A percentile compares a stretch with the other conserved stretches of the same genome.
Conservation (phyloP, 92 coral and sea anemone genomes). For the Paragorgia papillata region DNA sequence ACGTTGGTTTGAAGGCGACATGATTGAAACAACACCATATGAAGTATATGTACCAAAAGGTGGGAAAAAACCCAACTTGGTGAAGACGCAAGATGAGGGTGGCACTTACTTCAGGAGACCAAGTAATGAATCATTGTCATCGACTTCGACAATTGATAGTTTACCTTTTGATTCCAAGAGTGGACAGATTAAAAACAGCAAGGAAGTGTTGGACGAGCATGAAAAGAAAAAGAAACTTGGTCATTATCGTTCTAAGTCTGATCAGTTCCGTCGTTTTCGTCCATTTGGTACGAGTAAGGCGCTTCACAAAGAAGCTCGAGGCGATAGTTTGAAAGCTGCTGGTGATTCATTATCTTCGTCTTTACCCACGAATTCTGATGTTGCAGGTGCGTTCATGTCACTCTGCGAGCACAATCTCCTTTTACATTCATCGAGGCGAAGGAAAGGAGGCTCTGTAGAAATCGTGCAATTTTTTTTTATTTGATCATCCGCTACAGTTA, state of each 20-base stretch:
- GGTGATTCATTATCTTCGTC: constrained; percentile 35
- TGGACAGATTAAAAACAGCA: not conserved
- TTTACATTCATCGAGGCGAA: too few species aligned
- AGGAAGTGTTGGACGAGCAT: constrained; percentile 36
- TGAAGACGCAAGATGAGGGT: not conserved
- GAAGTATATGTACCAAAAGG: constrained; percentile 23
- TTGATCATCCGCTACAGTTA: too few species aligned
- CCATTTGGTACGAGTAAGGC: constrained; percentile 28
- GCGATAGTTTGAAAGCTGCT: not conserved
- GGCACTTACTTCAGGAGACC: constrained; percentile 12
- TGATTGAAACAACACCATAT: not conserved
- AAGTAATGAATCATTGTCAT: constrained; percentile 31
- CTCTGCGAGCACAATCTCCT: too few species aligned
- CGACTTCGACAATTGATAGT: constrained; percentile 24
- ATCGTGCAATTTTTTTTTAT: too few species aligned
- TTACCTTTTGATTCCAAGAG: constrained; percentile 12
- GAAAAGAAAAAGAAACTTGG: constrained; percentile 72
- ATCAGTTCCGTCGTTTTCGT: constrained; percentile 61
- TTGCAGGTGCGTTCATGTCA: constrained; percentile 7
- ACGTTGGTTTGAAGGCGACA: constrained; percentile 76
- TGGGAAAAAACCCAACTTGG: constrained; percentile 3
- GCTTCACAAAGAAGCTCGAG: not conserved
- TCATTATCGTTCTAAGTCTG: constrained; percentile 88
- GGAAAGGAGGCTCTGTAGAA: too few species aligned
- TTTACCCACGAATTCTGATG: constrained; percentile 27